These are phyloP conservation scores for Nymphalis urticae DNA, from an alignment of 2,888 invertebrate species.

Conservation along the genomic window DNA sequence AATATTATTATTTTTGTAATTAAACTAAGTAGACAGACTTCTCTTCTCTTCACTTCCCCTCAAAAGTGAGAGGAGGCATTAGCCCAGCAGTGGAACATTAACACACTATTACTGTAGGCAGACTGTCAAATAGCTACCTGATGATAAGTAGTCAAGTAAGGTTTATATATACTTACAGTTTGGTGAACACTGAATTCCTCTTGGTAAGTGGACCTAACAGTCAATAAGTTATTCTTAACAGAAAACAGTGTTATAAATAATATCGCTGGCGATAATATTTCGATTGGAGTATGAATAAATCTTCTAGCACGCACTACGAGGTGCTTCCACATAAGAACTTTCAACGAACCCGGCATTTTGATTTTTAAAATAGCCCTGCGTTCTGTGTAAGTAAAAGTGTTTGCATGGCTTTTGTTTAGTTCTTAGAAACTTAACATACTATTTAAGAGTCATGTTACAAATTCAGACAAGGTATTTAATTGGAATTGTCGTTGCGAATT, in stretches of 20 bases:
- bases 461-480: not conserved
- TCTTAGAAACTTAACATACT: not conserved
- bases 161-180: constrained; percentile 25
- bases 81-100: too few species aligned
- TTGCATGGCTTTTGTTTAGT: constrained; percentile 14
- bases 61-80: too few species aligned
- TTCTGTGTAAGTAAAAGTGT: not conserved
- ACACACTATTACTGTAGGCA: too few species aligned
- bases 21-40: too few species aligned
- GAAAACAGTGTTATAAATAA: constrained; percentile 43
- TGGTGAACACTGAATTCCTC: constrained; percentile 8
- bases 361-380: constrained; percentile 33
- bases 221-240: constrained; percentile 6
- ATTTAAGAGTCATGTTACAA: constrained; percentile 4
- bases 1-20: too few species aligned
- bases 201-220: not conserved
- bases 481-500: not conserved
- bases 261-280: constrained; percentile 46
- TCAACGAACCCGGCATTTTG: constrained; percentile 44
- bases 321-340: constrained; percentile 58
- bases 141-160: too few species aligned
- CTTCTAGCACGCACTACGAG: constrained; percentile 49
- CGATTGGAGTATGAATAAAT: constrained; percentile 50
- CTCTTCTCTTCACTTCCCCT: too few species aligned
- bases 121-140: too few species aligned